A percentile compares a stretch with the other conserved stretches of the same genome.
phyloP scores from a whole-genome alignment of 2,797 vertebrate species.

The Poliocrania exsul region DNA sequence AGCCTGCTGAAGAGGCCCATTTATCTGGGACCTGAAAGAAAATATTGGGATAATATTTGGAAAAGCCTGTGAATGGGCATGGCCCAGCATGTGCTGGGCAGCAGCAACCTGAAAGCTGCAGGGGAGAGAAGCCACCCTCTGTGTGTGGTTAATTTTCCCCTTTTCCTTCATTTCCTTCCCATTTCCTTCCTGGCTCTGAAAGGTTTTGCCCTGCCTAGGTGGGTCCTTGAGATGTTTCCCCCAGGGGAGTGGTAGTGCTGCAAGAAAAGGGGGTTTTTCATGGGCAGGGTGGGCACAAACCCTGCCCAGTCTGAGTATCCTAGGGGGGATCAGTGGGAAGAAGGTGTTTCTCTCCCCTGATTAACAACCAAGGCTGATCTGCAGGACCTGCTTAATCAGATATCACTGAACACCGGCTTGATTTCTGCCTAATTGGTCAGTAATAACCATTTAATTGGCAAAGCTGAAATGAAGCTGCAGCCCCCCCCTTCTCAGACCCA shows the following conservation, averaged over 20 bases:
- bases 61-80: neutral
- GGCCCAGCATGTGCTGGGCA: neutral
- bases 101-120: neutral
- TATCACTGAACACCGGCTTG: neutral
- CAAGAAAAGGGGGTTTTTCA: neutral
- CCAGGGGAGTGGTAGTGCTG: neutral
- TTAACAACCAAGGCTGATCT: neutral
- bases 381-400: neutral
- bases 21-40: constrained; percentile 29
- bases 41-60: constrained; percentile 30
- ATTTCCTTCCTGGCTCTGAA: neutral
- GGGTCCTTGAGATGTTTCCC: neutral
- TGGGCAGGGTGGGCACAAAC: neutral
- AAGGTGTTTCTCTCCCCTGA: neutral
- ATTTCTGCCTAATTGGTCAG: constrained; percentile 27
- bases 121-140: neutral
- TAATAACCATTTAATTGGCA: constrained; percentile 39
- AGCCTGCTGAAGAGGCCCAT: neutral
- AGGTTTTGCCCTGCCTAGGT: neutral
- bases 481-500: neutral
- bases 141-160: neutral
- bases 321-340: fast-evolving
- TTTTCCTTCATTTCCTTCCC: constrained; percentile 47
- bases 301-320: neutral
- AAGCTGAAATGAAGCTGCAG: neutral